These are phyloP conservation scores for Heterocephalus glaber DNA, from an alignment of 2,113 vertebrate genomes.

Conservation along the genomic window DNA sequence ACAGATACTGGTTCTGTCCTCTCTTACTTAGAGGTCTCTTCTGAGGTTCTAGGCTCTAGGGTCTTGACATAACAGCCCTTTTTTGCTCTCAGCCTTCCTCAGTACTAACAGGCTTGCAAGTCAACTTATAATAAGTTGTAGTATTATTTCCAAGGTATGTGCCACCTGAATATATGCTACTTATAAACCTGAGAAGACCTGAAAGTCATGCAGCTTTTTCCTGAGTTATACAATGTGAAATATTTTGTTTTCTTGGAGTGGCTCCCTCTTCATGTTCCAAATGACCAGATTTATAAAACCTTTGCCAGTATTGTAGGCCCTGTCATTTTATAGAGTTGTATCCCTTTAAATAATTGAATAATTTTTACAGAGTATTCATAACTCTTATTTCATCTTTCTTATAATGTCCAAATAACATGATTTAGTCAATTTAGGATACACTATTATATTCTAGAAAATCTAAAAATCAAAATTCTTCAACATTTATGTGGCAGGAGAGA, in stretches of 20 bases:
- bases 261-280: not conserved
- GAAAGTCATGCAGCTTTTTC: not conserved
- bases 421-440: not conserved
- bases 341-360: not conserved
- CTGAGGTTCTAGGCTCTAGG: not conserved
- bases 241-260: not conserved
- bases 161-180: not conserved
- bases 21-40: not conserved
- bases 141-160: not conserved
- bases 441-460: no score
- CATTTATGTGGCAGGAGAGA: not conserved
- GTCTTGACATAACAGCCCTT: not conserved
- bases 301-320: not conserved
- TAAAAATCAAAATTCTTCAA: not conserved
- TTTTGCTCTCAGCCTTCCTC: not conserved
- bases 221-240: not conserved
- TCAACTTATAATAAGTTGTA: not conserved
- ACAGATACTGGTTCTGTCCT: no score
- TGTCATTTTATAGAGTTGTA: not conserved
- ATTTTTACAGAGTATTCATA: no score
- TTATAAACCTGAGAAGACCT: not conserved
- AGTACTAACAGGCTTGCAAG: not conserved
- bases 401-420: not conserved
- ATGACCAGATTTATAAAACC: not conserved
- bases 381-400: not conserved